Evolutionary conservation across 1,140 invertebrate species (phyloP).

Genomic region (Papilio polyxenes): DNA sequence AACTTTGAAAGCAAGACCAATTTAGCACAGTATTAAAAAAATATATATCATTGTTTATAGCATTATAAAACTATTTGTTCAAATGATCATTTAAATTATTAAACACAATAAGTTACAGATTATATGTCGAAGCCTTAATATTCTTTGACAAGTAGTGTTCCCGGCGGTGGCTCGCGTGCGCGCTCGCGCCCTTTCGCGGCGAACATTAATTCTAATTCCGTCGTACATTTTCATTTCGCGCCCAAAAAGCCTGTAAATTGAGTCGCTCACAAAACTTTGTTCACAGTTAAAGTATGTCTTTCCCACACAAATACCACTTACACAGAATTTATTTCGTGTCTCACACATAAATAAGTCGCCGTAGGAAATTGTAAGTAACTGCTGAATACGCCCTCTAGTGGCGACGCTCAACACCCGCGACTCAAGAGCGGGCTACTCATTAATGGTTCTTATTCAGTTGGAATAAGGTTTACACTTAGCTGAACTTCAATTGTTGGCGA

Average conservation of each 20-base stretch:
- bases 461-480: neutral
- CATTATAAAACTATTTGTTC: too few species aligned
- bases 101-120: neutral
- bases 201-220: constrained; percentile 20
- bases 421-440: neutral
- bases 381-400: constrained; percentile 6
- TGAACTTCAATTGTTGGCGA: neutral
- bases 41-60: too few species aligned
- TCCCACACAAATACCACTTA: constrained; percentile 45
- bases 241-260: constrained; percentile 31
- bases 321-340: constrained; percentile 44
- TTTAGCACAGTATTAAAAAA: too few species aligned
- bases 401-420: neutral
- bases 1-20: too few species aligned
- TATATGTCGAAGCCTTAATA: neutral
- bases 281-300: constrained; percentile 40
- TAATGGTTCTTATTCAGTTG: neutral
- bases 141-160: neutral
- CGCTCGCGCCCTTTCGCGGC: neutral
- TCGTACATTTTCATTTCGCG: constrained; percentile 32
- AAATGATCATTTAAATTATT: neutral
- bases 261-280: constrained; percentile 42
- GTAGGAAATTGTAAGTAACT: constrained; percentile 44
- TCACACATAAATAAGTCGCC: constrained; percentile 41
- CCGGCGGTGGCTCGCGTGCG: neutral